Base-by-base conservation (phyloP, 1,140 invertebrate species). In the Drosophila paulistorum region DNA sequence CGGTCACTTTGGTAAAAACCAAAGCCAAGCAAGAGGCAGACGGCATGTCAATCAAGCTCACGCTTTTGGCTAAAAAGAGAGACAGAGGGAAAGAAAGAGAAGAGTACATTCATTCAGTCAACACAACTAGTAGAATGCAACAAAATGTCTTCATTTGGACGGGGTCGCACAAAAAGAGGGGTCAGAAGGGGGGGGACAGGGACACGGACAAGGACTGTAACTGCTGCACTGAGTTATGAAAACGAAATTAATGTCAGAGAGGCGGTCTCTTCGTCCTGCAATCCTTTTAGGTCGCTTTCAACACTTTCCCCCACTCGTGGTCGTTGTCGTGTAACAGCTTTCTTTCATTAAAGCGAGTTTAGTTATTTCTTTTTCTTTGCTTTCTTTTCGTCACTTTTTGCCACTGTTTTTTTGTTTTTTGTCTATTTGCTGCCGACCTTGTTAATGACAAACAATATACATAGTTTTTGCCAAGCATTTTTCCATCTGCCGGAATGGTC, bases 401-500 rank as follows among this genome's bases (percentile, higher is more conserved):
- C 35, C 51, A 39, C n/a, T 33, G 30, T 35, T 60, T 23, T 57
- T 48, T 11, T 39, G 13, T 39, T 39, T 39, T 39, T 10, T 10
- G 20, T 23, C 45, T 51, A 51, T 51, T 51, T 3, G 33, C 71
- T 39, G 67, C 35, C 67, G 83, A 82, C 82, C 82, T 86, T 86
- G 83, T 86, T 86, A 86, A 86, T 86, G 83, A 86, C 83, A 86
- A 86, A 87, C 82, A 86, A 86, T 86, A 86, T 87, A 86, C 76
- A 82, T 86, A 82, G 76, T 87, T 87, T 78, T 80, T 82, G 75
- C 68, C 59, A 59, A 71, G 77, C 69, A 69, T 81, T 79, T 82
- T 87, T 84, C 75, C 82, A 69, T 79, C 71, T 69, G 63, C 37
- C 62, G 33, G 81, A 86, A 85, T 81, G 78, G 68, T 17, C 68